Evolutionary conservation across 2,113 vertebrate species (phyloP), one percentile per base, ranked within the genome.

Genomic region (Illadopsis cleaveri): DNA sequence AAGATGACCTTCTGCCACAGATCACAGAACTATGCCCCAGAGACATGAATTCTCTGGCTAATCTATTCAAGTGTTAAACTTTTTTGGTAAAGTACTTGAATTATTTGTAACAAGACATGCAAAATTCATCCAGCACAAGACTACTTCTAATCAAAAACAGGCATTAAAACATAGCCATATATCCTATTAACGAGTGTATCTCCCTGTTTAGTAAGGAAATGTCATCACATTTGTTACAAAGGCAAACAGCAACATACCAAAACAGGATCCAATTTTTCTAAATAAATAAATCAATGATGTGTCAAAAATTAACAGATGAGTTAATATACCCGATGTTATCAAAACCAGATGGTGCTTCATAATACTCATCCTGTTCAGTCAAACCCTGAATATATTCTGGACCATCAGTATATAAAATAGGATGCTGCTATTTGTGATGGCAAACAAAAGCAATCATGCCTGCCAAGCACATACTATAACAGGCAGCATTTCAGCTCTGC

Each of bases 381-480:
- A 98, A 97, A 97, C 97, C 97, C 96, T 96, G 97, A 98, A 97
- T 98, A 97, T 98, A 98, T 98, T 98, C 97, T 97, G 97, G 98
- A 98, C 98, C 98, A 98, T 98, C 96, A 97, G 96, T 98, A 98
- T 97, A 98, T 98, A 98, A 98, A 98, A 98, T 97, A 98, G 98
- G 97, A 97, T 98, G 98, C 98, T 98, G 98, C 98, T 98, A 98
- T 98, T 98, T 98, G 98, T 98, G 98, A 98, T 97, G 98, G 98
- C 98, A 98, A 98, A 98, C 98, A 98, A 98, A 98, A 98, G 98
- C 98, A 98, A 98, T 98, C 98, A 98, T 97, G 98, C 98, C 98
- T 98, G 98, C 98, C 98, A 98, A 98, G 98, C 97, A 97, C 98
- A 98, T 98, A 98, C 97, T 98, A 98, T 98, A 98, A 98, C 97